Evolutionary conservation across 2,888 invertebrate species (phyloP).

Genomic region (Cinara cedri): DNA sequence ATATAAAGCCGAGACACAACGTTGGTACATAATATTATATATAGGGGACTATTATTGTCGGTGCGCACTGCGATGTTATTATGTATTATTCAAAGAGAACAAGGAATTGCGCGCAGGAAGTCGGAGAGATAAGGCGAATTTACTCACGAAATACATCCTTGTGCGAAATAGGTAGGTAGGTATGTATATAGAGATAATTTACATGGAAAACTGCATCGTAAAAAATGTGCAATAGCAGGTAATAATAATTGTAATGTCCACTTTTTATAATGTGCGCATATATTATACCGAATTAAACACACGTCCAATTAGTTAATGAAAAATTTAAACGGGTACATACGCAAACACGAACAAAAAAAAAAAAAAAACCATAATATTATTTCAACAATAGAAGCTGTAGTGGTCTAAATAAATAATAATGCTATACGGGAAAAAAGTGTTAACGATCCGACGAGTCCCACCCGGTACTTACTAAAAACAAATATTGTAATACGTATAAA

Average conservation of each 20-base stretch:
- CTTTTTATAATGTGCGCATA: no score
- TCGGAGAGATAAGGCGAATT: constrained; percentile 6
- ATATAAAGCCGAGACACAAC: background rate
- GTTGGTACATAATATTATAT: constrained; percentile 1
- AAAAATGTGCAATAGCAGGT: no score
- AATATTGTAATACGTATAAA: no score
- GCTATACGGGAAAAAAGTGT: no score
- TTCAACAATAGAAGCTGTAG: no score
- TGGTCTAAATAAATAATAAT: no score
- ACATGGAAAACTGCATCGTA: background rate
- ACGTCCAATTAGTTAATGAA: background rate
- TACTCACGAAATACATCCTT: background rate
- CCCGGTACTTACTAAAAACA: no score
- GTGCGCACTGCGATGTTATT: background rate
- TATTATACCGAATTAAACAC: no score
- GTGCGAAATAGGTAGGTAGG: background rate
- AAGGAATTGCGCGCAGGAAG: constrained; percentile 7
- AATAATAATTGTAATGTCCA: background rate
- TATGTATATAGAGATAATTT: background rate
- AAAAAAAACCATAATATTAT: no score
- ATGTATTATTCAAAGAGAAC: constrained; percentile 20
- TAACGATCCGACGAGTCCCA: no score
- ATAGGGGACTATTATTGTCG: constrained; percentile 21
- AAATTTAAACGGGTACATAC: background rate
- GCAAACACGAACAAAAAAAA: no score